Percentiles rank a stretch among this genome's conserved stretches.
Conservation (phyloP, 1,140 invertebrate genomes). For the Drosophila sproati region DNA sequence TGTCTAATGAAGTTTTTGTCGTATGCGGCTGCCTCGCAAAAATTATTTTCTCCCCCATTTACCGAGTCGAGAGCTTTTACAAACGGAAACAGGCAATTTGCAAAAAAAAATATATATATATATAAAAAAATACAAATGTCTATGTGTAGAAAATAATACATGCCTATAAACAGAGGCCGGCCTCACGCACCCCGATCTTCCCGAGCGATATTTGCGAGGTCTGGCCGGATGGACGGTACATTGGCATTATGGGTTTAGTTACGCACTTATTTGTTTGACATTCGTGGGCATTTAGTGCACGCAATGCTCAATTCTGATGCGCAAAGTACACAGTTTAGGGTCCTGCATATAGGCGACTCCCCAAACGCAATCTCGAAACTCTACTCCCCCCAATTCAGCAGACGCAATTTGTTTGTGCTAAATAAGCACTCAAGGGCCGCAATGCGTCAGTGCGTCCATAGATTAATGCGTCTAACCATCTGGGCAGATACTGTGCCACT, state of each 20-base stretch:
- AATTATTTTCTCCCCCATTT: slow-evolving; percentile 43
- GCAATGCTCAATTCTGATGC: slow-evolving; percentile 70
- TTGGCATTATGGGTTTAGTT: slow-evolving; percentile 82
- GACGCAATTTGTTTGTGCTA: slow-evolving; percentile 58
- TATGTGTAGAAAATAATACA: slow-evolving; percentile 19
- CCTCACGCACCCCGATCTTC: slow-evolving; percentile 26
- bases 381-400: slow-evolving; percentile 21
- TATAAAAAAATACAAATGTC: slow-evolving; percentile 39
- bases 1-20: slow-evolving; percentile 50
- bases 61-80: slow-evolving; percentile 37
- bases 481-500: slow-evolving; percentile 35
- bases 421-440: slow-evolving; percentile 65
- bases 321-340: slow-evolving; percentile 75
- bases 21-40: slow-evolving; percentile 7
- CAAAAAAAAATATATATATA: slow-evolving; percentile 46
- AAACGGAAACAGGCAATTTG: slow-evolving; percentile 81
- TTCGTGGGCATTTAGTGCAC: slow-evolving; percentile 62
- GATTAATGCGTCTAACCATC: slow-evolving; percentile 37
- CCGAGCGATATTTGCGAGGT: neutral
- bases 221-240: slow-evolving; percentile 31
- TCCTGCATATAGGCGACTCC: neutral
- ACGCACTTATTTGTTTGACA: slow-evolving; percentile 67
- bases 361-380: neutral
- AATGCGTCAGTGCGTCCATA: slow-evolving; percentile 67
- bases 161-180: neutral